Percentiles rank a stretch among this genome's conserved stretches.
Evolutionary conservation across 2,797 vertebrate species (phyloP).

Genomic region (Betta splendens): DNA sequence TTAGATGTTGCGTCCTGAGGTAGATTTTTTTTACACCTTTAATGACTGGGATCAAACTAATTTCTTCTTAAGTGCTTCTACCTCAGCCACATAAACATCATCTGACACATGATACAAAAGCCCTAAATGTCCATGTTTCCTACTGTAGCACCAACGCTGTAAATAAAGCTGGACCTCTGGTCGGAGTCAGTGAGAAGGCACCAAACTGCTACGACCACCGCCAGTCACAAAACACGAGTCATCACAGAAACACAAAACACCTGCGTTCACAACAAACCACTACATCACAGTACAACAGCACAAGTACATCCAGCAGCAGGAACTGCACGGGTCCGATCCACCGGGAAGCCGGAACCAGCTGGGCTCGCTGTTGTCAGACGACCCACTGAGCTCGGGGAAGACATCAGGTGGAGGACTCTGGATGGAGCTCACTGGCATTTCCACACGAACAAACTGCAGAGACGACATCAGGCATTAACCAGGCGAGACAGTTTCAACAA

Average conservation of each 20-base stretch:
- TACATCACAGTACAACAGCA: neutral
- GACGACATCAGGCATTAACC: too few relatives aligned
- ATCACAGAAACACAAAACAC: neutral
- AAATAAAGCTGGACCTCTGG: slow-evolving; percentile 56
- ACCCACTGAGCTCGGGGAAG: too few relatives aligned
- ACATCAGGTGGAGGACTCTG: too few relatives aligned
- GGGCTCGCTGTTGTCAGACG: too few relatives aligned
- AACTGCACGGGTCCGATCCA: neutral
- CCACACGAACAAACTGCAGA: slow-evolving; percentile 91
- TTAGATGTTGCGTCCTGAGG: slow-evolving; percentile 40
- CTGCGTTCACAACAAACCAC: neutral
- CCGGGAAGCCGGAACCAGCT: neutral
- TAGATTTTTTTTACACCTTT: slow-evolving; percentile 41
- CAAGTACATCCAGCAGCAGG: neutral
- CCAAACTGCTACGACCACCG: too few relatives aligned
- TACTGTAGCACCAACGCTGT: slow-evolving; percentile 64
- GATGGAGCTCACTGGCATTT: slow-evolving; percentile 83
- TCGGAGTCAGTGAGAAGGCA: slow-evolving; percentile 55
- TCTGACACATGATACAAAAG: slow-evolving; percentile 15
- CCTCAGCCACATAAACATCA: slow-evolving; percentile 1
- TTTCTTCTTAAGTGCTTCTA: slow-evolving; percentile 6
- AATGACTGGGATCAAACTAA: slow-evolving; percentile 29
- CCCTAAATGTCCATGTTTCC: slow-evolving; percentile 34
- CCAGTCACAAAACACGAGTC: too few relatives aligned
- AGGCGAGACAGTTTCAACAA: too few relatives aligned